Conservation (phyloP, 2,797 vertebrate species). For the Gymnodraco acuticeps region DNA sequence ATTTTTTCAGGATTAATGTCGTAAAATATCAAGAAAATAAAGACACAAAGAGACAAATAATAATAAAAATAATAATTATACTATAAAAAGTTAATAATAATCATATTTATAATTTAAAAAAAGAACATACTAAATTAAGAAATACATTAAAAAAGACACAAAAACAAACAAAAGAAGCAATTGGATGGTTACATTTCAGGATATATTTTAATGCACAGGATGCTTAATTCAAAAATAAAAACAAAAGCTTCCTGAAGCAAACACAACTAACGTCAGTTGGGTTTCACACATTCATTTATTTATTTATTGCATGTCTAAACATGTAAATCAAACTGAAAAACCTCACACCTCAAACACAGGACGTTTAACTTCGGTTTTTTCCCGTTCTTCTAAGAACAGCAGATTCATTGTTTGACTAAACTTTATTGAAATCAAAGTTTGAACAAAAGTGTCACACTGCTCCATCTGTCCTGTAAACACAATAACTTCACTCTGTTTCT, state of each 20-base stretch:
- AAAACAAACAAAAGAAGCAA: no score
- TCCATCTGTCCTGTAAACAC: neutral
- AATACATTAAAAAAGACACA: no score
- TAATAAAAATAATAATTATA: no score
- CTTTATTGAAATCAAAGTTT: slow-evolving; percentile 17
- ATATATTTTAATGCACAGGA: neutral
- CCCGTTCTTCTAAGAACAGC: no score
- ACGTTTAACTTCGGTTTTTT: no score
- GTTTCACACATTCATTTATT: slow-evolving; percentile 27
- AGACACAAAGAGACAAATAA: no score
- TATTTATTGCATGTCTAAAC: slow-evolving; percentile 31
- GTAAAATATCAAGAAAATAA: no score
- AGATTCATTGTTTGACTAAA: neutral
- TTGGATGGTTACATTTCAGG: neutral
- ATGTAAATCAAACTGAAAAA: slow-evolving; percentile 28
- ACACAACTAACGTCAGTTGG: neutral
- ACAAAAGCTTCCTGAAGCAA: neutral
- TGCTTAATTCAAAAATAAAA: neutral
- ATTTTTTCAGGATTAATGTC: no score
- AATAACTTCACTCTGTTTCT: neutral
- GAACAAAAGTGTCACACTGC: slow-evolving; percentile 7
- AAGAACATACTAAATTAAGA: no score
- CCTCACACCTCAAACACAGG: neutral
- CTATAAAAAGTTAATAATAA: no score
- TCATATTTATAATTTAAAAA: no score